phyloP scores from a whole-genome alignment of 2,888 invertebrate genomes.

The Drosophila macrothrix region DNA sequence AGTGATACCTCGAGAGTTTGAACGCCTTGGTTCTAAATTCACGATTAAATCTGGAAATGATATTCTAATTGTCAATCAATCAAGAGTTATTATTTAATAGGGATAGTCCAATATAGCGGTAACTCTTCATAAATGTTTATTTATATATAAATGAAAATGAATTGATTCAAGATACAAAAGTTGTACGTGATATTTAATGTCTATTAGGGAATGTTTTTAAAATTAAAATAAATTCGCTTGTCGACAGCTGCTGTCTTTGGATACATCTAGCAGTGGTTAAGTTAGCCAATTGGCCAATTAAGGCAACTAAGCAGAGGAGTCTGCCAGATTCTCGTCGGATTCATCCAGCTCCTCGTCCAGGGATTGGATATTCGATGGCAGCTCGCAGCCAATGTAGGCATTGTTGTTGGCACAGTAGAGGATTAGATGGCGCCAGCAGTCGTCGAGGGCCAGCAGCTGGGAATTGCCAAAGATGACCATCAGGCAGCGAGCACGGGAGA shows the following conservation, averaged over 20 bases:
- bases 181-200: not conserved
- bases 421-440: conserved; percentile 89
- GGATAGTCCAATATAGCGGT: not conserved
- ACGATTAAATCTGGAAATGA: not conserved
- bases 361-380: conserved; percentile 84
- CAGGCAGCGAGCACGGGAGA: conserved; percentile 92
- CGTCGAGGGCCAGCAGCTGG: conserved; percentile 88
- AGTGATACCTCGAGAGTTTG: not conserved
- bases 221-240: conserved; percentile 19
- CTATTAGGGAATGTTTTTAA: not conserved
- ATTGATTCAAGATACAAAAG: not conserved
- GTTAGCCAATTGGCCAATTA: not conserved
- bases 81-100: not conserved
- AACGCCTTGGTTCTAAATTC: not conserved
- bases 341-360: conserved; percentile 22
- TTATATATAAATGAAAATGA: not conserved
- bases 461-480: conserved; percentile 95
- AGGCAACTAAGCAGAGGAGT: conserved; percentile 8
- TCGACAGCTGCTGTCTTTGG: conserved; percentile 17
- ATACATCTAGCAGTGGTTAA: conserved; percentile 28
- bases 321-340: not conserved
- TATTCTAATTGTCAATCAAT: not conserved
- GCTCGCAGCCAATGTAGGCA: conserved; percentile 90
- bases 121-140: not conserved
- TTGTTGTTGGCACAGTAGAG: conserved; percentile 88